These are phyloP conservation scores for Umimayanthus chanpuru DNA, from an alignment of 92 coral and sea anemone genomes.

Conservation along the genomic window DNA sequence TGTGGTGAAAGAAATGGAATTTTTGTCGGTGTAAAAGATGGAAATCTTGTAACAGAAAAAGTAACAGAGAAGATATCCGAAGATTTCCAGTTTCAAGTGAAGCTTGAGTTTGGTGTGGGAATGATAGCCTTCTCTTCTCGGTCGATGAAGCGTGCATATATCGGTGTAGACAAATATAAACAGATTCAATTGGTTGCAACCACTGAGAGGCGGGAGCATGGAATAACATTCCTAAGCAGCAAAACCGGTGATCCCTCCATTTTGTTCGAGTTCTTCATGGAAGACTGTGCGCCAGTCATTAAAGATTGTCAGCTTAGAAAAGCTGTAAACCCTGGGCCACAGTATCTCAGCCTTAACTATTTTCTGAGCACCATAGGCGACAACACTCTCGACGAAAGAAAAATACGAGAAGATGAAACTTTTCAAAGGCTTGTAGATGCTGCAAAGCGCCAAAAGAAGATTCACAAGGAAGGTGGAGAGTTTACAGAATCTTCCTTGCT, in stretches of 20 bases:
- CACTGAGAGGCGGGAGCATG: slow-evolving; percentile 29
- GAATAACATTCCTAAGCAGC: slow-evolving; percentile 39
- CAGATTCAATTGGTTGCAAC: background rate
- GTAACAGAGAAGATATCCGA: background rate
- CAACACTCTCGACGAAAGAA: slow-evolving; percentile 1
- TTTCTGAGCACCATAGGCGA: slow-evolving; percentile 47
- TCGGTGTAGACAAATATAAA: slow-evolving; percentile 33
- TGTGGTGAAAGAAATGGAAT: background rate
- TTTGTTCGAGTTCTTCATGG: slow-evolving; percentile 40
- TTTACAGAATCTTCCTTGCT: slow-evolving; percentile 35
- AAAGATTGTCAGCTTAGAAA: background rate
- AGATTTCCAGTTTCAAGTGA: slow-evolving; percentile 36
- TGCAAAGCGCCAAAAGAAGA: background rate
- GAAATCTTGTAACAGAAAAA: slow-evolving; percentile 3
- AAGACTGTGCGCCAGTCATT: background rate
- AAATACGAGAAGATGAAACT: slow-evolving; percentile 24
- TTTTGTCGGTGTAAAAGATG: background rate
- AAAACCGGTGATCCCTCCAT: background rate
- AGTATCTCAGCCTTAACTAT: slow-evolving; percentile 50
- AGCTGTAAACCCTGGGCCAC: slow-evolving; percentile 19
- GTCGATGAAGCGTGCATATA: background rate
- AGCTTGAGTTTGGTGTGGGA: slow-evolving; percentile 57
- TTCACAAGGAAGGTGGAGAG: slow-evolving; percentile 25
- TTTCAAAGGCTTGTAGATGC: slow-evolving; percentile 34
- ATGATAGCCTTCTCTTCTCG: slow-evolving; percentile 40